Evolutionary conservation across 2,113 vertebrate species (phyloP), one percentile per base, ranked within the genome.

Genomic region (Chloropsis cyanopogon): DNA sequence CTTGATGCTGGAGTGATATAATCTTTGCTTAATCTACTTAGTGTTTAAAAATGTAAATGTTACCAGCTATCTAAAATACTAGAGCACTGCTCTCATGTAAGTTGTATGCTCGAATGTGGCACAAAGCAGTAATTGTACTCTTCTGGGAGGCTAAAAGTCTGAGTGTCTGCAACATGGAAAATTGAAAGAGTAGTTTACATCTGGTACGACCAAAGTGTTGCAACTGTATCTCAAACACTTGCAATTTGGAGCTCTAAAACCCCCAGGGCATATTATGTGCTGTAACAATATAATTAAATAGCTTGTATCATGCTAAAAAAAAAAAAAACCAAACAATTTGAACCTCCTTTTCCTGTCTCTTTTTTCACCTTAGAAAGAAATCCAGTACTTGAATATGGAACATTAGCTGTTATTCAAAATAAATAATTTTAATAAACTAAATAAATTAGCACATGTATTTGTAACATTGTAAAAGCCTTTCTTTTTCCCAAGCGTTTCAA

Each of bases 381-480:
- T 78, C 10, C 12, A 66, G 69, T 69, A 52, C 14, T 64, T 57
- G 28, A 92, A 83, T 56, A 64, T 77, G 49, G 44, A 90, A 59
- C 26, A 66, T 94, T 60, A 78, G 15, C 23, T 75, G 21, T 77
- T 66, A 52, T 33, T 73, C 42, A 93, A 39, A 93, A 85, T 26
- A 33, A 70, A 37, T 81, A 2, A 64, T 60, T 59, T 83, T 98
- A 98, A 88, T 98, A 99, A 96, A 98, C 98, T 98, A 98, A 97
- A 98, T 98, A 68, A 98, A 98, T 90, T 98, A 99, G 50, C 98
- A 98, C 68, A 92, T 98, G 87, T 99, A 98, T 97, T 97, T 98
- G 61, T 97, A 98, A 15, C 98, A 99, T 98, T 81, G 98, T n/a
- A n/a, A n/a, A n/a, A 98, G 98, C 54, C 97, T 92, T 90, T 98